phyloP scores from a whole-genome alignment of 2,113 vertebrate species.

The Mola mola region DNA sequence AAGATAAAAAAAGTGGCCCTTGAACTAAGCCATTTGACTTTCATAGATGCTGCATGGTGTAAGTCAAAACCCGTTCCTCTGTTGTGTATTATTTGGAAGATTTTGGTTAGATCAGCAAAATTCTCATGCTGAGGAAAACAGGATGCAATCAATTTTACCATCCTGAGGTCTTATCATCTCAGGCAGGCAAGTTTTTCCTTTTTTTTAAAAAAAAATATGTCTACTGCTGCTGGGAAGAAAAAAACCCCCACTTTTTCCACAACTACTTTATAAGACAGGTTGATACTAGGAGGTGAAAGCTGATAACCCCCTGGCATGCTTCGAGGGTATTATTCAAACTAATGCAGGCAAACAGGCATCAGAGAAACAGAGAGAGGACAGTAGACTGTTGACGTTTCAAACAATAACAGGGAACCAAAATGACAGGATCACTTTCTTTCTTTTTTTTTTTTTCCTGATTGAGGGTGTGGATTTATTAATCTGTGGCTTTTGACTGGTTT shows the following conservation, averaged over 20 bases:
- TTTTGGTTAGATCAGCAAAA: constrained; percentile 65
- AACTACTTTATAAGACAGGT: constrained; percentile 71
- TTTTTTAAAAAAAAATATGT: constrained; percentile 60
- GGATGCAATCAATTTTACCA: constrained; percentile 71
- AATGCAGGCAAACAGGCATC: constrained; percentile 50
- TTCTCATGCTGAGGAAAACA: constrained; percentile 51
- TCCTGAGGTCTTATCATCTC: constrained; percentile 70
- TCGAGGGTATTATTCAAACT: constrained; percentile 70
- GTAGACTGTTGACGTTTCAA: constrained; percentile 46
- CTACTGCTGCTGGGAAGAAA: constrained; percentile 19
- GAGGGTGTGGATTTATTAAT: constrained; percentile 66
- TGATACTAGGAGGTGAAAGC: constrained; percentile 64
- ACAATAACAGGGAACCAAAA: constrained; percentile 49
- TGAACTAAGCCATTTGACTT: constrained; percentile 44
- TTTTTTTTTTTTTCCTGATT: constrained; percentile 50
- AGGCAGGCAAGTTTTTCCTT: constrained; percentile 65
- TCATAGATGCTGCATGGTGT: constrained; percentile 32
- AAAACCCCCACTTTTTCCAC: constrained; percentile 36
- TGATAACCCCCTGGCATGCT: constrained; percentile 75
- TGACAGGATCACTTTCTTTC: constrained; percentile 54
- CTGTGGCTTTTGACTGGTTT: constrained; percentile 57
- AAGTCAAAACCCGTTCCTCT: constrained; percentile 32
- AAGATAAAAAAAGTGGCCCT: constrained; percentile 33
- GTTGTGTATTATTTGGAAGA: constrained; percentile 14
- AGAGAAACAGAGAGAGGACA: constrained; percentile 28